A percentile compares a stretch with the other conserved stretches of the same genome.
phyloP scores from a whole-genome alignment of 1,140 invertebrate genomes.

The Nymphalis io region DNA sequence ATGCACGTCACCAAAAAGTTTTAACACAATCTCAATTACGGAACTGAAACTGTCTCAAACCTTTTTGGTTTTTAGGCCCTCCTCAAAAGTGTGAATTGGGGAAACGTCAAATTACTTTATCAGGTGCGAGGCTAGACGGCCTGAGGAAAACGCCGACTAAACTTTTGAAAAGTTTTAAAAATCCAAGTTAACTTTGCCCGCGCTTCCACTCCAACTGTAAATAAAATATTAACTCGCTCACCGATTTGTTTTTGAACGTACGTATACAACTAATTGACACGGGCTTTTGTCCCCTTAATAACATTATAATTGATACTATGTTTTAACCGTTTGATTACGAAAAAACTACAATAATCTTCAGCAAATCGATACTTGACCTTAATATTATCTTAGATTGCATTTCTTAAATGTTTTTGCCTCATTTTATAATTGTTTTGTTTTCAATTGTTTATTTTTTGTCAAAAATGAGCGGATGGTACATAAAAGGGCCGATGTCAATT shows the following conservation, averaged over 20 bases:
- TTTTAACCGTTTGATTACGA: conserved; percentile 10
- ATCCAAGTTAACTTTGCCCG: conserved; percentile 71
- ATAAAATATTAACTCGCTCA: conserved; percentile 70
- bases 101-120: conserved; percentile 76
- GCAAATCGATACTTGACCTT: background rate
- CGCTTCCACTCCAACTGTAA: conserved; percentile 46
- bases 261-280: conserved; percentile 67
- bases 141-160: conserved; percentile 50
- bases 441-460: conserved; percentile 44
- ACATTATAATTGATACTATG: conserved; percentile 47
- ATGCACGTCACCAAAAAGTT: conserved; percentile 53
- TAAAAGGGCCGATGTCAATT: conserved; percentile 76
- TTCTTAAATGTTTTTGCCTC: conserved; percentile 24
- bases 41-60: conserved; percentile 49
- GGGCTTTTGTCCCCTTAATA: conserved; percentile 48
- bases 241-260: conserved; percentile 56
- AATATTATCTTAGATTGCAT: conserved; percentile 3
- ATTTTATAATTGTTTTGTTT: conserved; percentile 36
- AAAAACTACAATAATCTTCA: background rate
- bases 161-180: conserved; percentile 77
- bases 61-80: conserved; percentile 71
- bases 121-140: conserved; percentile 61
- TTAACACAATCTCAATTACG: conserved; percentile 63
- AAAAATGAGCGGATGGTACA: conserved; percentile 60
- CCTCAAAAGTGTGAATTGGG: conserved; percentile 74